These are phyloP conservation scores for Karalla daura DNA, from an alignment of 2,797 vertebrate genomes.

Conservation along the genomic window DNA sequence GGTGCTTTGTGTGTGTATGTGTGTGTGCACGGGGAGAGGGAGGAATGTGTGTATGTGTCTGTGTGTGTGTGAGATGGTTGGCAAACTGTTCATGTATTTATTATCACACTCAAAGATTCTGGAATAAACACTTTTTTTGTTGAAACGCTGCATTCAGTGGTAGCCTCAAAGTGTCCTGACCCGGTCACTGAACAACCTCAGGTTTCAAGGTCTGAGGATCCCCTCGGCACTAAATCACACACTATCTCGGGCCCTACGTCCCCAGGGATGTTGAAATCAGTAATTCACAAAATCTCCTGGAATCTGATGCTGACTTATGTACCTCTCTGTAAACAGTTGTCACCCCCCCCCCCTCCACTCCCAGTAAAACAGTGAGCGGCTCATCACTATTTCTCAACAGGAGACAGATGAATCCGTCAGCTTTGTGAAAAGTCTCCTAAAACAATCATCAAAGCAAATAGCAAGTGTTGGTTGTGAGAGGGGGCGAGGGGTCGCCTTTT, in stretches of 20 bases:
- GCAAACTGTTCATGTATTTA: conserved; percentile 76
- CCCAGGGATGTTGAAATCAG: conserved; percentile 44
- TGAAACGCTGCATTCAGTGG: conserved; percentile 37
- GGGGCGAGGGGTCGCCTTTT: neutral
- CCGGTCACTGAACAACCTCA: neutral
- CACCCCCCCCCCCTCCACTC: too few relatives aligned
- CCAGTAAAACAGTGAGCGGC: neutral
- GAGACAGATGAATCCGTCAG: neutral
- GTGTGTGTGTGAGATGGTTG: conserved; percentile 43
- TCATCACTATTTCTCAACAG: conserved; percentile 8
- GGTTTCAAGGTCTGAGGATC: conserved; percentile 38
- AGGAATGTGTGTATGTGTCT: conserved; percentile 7
- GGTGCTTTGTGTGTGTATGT: conserved; percentile 35
- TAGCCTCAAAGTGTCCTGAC: conserved; percentile 35
- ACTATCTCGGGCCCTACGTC: conserved; percentile 15
- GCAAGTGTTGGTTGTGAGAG: too few relatives aligned
- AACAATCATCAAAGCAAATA: neutral
- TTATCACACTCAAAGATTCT: conserved; percentile 72
- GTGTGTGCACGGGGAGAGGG: conserved; percentile 3
- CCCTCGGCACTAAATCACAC: conserved; percentile 46
- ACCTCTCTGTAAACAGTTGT: conserved; percentile 39
- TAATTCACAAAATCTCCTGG: conserved; percentile 42
- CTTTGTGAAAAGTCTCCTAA: neutral
- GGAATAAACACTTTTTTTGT: conserved; percentile 79
- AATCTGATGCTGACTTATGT: conserved; percentile 35